Evolutionary conservation across 2,797 vertebrate species (phyloP).

Genomic region (Pangasius larnaudii): DNA sequence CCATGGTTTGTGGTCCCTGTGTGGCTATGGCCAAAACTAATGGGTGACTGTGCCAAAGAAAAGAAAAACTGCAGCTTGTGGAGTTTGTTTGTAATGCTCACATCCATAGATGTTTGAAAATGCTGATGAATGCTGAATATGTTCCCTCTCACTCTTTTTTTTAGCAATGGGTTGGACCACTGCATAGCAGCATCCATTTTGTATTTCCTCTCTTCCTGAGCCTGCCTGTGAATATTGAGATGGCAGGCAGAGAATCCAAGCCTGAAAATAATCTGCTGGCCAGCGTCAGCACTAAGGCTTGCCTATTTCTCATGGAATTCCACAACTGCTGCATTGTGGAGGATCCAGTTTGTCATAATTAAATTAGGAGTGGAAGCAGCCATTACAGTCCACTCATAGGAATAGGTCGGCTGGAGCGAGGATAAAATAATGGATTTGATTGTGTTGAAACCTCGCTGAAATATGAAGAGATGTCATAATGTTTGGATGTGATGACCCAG

Average conservation of each 20-base stretch:
- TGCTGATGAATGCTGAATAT: neutral
- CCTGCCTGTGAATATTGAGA: slow-evolving; percentile 20
- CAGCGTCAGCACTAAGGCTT: slow-evolving; percentile 14
- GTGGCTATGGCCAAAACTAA: slow-evolving; percentile 28
- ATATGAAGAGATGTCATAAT: slow-evolving; percentile 26
- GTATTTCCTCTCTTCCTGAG: slow-evolving; percentile 21
- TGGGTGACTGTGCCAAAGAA: slow-evolving; percentile 44
- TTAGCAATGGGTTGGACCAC: neutral
- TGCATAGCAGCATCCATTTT: slow-evolving; percentile 51
- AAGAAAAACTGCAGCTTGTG: neutral
- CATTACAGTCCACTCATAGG: slow-evolving; percentile 51
- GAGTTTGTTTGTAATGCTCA: neutral
- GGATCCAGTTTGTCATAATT: slow-evolving; percentile 47
- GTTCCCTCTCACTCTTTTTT: neutral
- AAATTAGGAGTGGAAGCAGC: slow-evolving; percentile 45
- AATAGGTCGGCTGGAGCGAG: slow-evolving; percentile 34
- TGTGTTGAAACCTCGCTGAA: slow-evolving; percentile 14
- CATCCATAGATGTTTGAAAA: neutral
- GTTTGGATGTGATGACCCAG: slow-evolving; percentile 6
- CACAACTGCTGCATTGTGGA: slow-evolving; percentile 37
- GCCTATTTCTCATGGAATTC: slow-evolving; percentile 41
- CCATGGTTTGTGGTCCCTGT: slow-evolving; percentile 46
- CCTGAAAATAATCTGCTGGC: slow-evolving; percentile 10
- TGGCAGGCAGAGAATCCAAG: slow-evolving; percentile 24
- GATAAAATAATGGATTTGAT: slow-evolving; percentile 45